Evolutionary conservation across 2,797 vertebrate species (phyloP).

Genomic region (Oreochromis mossambicus): DNA sequence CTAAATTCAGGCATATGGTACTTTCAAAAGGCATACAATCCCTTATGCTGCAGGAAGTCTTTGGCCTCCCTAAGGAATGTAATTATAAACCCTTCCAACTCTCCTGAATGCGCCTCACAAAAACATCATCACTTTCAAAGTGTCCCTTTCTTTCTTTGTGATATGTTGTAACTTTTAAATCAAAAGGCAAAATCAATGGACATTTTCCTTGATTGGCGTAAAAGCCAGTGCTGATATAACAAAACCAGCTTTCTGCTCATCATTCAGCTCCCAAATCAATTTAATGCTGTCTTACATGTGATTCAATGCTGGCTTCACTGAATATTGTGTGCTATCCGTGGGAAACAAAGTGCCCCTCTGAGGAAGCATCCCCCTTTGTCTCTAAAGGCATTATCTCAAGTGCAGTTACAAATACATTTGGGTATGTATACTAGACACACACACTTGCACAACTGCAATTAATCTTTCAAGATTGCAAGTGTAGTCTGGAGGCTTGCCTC

Average conservation of each 20-base stretch:
- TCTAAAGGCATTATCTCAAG: conserved; percentile 1
- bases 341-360: conserved; percentile 18
- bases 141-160: background rate
- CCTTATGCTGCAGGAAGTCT: background rate
- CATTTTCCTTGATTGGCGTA: background rate
- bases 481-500: conserved; percentile 16
- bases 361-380: background rate
- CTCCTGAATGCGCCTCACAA: background rate
- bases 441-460: conserved; percentile 10
- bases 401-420: background rate
- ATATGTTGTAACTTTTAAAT: background rate
- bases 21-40: conserved; percentile 6
- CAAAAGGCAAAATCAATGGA: conserved; percentile 4
- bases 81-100: background rate
- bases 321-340: conserved; percentile 17
- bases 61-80: background rate
- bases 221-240: conserved; percentile 1
- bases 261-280: conserved; percentile 20
- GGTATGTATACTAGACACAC: background rate
- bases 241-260: conserved; percentile 6
- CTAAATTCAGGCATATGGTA: conserved; percentile 11
- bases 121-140: background rate
- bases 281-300: background rate
- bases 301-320: conserved; percentile 1
- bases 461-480: conserved; percentile 17